phyloP scores from a whole-genome alignment of 2,888 invertebrate genomes.

The Philopedon plagiatum region DNA sequence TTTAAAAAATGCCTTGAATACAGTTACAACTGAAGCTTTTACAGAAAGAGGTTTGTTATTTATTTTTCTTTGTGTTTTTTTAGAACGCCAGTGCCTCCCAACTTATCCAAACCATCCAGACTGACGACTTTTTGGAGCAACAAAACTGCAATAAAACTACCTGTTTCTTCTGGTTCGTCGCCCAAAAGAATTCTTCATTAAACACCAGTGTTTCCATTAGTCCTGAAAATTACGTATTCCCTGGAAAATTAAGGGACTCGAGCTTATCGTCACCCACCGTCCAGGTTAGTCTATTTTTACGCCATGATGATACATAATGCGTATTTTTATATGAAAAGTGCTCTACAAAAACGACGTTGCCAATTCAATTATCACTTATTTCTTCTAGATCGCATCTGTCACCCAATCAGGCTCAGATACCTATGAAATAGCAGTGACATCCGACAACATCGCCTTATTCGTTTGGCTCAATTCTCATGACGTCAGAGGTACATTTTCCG shows the following conservation, averaged over 20 bases:
- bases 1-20: no score
- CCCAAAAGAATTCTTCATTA: constrained; percentile 66
- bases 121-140: constrained; percentile 62
- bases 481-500: constrained; percentile 77
- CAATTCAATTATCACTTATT: constrained; percentile 32
- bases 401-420: constrained; percentile 39
- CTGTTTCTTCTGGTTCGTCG: constrained; percentile 69
- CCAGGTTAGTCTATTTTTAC: constrained; percentile 68
- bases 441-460: constrained; percentile 76
- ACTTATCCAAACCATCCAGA: constrained; percentile 51
- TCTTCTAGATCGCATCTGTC: constrained; percentile 34
- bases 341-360: no score
- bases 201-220: constrained; percentile 62
- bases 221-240: constrained; percentile 80
- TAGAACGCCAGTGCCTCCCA: constrained; percentile 54
- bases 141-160: constrained; percentile 65
- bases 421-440: constrained; percentile 65
- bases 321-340: background rate
- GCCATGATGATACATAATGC: constrained; percentile 32
- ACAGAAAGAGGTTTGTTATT: no score
- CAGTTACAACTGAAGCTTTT: no score
- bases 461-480: constrained; percentile 77
- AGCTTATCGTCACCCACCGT: constrained; percentile 72
- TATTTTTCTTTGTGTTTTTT: background rate
- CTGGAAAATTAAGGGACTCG: constrained; percentile 72